A percentile compares a stretch with the other conserved stretches of the same genome.
phyloP scores from a whole-genome alignment of 2,113 vertebrate genomes.

The Chaetodon auriga region DNA sequence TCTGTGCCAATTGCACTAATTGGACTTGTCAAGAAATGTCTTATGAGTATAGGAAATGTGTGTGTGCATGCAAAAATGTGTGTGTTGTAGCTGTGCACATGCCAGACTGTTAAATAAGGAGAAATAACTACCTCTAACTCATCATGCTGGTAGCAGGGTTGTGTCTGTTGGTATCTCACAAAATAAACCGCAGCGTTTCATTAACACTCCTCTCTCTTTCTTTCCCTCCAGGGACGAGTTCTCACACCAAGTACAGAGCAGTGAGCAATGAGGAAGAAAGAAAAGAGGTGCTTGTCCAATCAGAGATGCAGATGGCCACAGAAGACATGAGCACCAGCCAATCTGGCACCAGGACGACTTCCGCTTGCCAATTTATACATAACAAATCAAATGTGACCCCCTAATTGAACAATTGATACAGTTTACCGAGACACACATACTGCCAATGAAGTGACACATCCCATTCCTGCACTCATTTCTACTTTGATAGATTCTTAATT shows the following conservation, averaged over 20 bases:
- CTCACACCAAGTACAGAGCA: conserved; percentile 48
- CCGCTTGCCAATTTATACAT: conserved; percentile 46
- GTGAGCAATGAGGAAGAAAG: conserved; percentile 65
- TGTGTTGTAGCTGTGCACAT: conserved; percentile 5
- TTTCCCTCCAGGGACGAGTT: conserved; percentile 59
- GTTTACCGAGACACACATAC: conserved; percentile 42
- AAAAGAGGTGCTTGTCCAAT: conserved; percentile 65
- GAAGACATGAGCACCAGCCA: conserved; percentile 67
- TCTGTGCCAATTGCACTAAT: conserved; percentile 39
- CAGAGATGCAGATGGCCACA: conserved; percentile 67
- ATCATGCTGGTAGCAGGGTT: conserved; percentile 46
- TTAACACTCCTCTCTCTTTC: conserved; percentile 24
- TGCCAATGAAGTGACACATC: conserved; percentile 56
- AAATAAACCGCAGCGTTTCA: conserved; percentile 51
- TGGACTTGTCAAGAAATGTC: conserved; percentile 45
- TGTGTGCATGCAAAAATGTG: conserved; percentile 4
- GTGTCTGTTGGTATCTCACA: conserved; percentile 54
- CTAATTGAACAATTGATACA: conserved; percentile 38
- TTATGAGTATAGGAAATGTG: conserved; percentile 33
- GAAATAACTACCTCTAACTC: conserved; percentile 30
- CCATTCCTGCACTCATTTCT: conserved; percentile 7
- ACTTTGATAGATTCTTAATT: neutral
- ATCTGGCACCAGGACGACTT: conserved; percentile 57
- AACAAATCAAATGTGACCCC: conserved; percentile 63
- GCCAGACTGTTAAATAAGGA: conserved; percentile 37